phyloP scores from a whole-genome alignment of 2,113 vertebrate species.

The Brevimyrus niger region DNA sequence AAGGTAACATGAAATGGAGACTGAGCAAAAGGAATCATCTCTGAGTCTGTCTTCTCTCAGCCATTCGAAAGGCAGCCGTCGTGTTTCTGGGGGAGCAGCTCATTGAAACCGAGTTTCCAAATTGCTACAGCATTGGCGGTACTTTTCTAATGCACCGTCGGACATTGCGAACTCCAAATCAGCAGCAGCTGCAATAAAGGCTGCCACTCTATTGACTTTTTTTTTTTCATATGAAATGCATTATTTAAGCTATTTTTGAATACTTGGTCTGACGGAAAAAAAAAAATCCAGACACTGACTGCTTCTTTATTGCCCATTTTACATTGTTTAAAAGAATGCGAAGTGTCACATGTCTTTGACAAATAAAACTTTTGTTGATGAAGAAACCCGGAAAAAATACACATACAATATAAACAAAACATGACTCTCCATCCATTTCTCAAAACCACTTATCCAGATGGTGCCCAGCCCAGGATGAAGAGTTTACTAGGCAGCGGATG shows the following conservation, averaged over 20 bases:
- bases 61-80: neutral
- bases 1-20: constrained; percentile 32
- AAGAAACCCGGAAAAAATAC: neutral
- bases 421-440: neutral
- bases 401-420: neutral
- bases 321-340: neutral
- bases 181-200: neutral
- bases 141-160: neutral
- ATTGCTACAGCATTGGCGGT: neutral
- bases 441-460: neutral
- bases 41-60: neutral
- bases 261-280: neutral
- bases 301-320: neutral
- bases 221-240: constrained; percentile 1
- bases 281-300: neutral
- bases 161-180: neutral
- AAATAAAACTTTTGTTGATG: neutral
- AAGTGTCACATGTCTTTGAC: neutral
- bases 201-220: neutral
- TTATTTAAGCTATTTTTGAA: neutral
- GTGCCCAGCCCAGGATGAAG: neutral
- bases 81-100: neutral
- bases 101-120: neutral
- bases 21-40: neutral
- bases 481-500: neutral